Base-by-base conservation (phyloP, 2,797 vertebrate species). In the Spheniscus humboldti region DNA sequence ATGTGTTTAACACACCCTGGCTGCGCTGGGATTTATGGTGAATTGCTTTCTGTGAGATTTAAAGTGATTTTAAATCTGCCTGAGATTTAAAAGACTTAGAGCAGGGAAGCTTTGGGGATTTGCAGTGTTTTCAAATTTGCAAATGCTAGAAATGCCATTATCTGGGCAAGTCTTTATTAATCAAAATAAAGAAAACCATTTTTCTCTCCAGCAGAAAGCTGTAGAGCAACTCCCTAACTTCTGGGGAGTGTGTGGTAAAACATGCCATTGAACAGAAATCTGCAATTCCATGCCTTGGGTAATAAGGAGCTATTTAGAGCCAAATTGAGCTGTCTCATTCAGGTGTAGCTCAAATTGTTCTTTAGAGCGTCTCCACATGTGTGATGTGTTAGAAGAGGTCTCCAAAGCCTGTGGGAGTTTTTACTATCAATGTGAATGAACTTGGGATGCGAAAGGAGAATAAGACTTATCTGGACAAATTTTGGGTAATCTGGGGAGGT, bases 161-260 rank as follows among this genome's bases (percentile, higher is more conserved):
- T 94, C 92, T 62, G 91, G 86, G 74, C 57, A 60, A 86, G 72
- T 63, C 88, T 96, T 95, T 83, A 92, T 96, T 97, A 97, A 96
- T 87, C 63, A 91, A 92, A 94, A 90, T 67, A 96, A 94, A 97
- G 75, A 92, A 92, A 83, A 20, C 22, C 11, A 11, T 86, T 90
- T 96, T 79, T 90, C 59, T 91, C 93, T 85, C 68, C 37, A 86
- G 63, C 23, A 75, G 59, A 39, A 81, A 81, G 94, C 82, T 75
- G n/a, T 5, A 33, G 43, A 86, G 62, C 30, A 78, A 5, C 31
- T 85, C 13, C 53, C 25, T 11, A 57, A 92, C 72, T 95, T 93
- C 47, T 63, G 81, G 43, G 47, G 56, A 86, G 53, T 7, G 43
- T 68, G 62, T 83, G 77, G 63, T 24, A 63, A 81, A 92, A 91